Conservation (phyloP, 2,888 invertebrate genomes). For the Philopedon plagiatum region DNA sequence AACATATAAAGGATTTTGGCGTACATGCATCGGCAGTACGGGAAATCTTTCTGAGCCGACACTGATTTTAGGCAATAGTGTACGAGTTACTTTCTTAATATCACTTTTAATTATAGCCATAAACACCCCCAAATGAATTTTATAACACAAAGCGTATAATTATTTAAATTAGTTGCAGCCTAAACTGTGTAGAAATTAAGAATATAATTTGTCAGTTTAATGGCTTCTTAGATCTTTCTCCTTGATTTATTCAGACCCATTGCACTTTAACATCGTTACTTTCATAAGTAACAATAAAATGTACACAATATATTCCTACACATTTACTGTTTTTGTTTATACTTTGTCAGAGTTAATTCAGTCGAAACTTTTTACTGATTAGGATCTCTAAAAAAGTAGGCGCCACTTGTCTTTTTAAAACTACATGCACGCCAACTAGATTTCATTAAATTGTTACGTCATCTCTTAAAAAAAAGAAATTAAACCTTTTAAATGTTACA, state of each 20-base stretch:
- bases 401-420: slow-evolving; percentile 36
- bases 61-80: not conserved
- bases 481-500: not conserved
- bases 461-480: not conserved
- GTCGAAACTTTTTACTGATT: slow-evolving; percentile 33
- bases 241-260: slow-evolving; percentile 23
- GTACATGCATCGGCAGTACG: too few relatives aligned
- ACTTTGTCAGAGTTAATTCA: slow-evolving; percentile 27
- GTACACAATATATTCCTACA: slow-evolving; percentile 31
- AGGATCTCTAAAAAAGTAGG: slow-evolving; percentile 27
- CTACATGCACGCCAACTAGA: slow-evolving; percentile 30
- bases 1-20: too few relatives aligned
- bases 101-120: not conserved
- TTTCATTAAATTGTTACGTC: slow-evolving; percentile 23
- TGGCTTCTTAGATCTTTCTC: slow-evolving; percentile 29
- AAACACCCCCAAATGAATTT: slow-evolving; percentile 8
- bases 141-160: not conserved
- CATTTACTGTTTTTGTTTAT: slow-evolving; percentile 31
- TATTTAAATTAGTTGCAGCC: slow-evolving; percentile 23
- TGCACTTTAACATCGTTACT: slow-evolving; percentile 24
- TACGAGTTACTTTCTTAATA: not conserved
- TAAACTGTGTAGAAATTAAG: slow-evolving; percentile 30
- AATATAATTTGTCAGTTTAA: slow-evolving; percentile 35
- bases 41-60: too few relatives aligned
- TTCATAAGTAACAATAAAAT: slow-evolving; percentile 29